A percentile compares a stretch with the other conserved stretches of the same genome.
Evolutionary conservation across 1,140 invertebrate species (phyloP).

Genomic region (Caenorhabditis brenneri): DNA sequence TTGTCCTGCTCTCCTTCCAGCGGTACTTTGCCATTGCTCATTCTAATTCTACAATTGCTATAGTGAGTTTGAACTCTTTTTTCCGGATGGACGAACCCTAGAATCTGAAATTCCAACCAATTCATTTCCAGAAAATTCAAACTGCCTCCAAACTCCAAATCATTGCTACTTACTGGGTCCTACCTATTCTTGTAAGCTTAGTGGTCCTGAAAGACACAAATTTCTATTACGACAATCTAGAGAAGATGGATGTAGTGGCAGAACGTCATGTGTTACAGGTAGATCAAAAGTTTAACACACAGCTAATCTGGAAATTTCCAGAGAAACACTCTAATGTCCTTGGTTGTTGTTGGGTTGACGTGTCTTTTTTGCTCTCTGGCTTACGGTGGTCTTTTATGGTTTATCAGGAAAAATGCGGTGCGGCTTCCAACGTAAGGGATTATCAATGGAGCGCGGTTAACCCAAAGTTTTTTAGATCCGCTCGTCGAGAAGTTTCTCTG

Average conservation of each 20-base stretch:
- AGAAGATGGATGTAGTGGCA: not conserved
- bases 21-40: not conserved
- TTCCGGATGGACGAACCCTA: not conserved
- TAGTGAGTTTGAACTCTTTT: not conserved
- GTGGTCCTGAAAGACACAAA: conserved; percentile 17
- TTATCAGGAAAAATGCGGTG: not conserved
- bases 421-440: not conserved
- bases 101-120: no score
- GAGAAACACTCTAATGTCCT: conserved; percentile 16
- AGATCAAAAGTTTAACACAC: not conserved
- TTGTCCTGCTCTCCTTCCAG: conserved; percentile 9
- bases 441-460: no score
- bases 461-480: no score
- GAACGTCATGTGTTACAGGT: not conserved
- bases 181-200: not conserved
- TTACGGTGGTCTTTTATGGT: not conserved
- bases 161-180: not conserved
- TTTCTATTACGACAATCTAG: not conserved
- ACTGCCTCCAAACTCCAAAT: not conserved
- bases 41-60: not conserved
- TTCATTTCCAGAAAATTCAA: conserved; percentile 28
- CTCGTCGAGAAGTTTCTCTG: not conserved
- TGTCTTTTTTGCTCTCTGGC: not conserved
- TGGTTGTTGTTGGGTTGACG: not conserved
- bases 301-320: not conserved